Evolutionary conservation across 2,113 vertebrate species (phyloP), one percentile per base, ranked within the genome.

Genomic region (Anarrhichthys ocellatus): DNA sequence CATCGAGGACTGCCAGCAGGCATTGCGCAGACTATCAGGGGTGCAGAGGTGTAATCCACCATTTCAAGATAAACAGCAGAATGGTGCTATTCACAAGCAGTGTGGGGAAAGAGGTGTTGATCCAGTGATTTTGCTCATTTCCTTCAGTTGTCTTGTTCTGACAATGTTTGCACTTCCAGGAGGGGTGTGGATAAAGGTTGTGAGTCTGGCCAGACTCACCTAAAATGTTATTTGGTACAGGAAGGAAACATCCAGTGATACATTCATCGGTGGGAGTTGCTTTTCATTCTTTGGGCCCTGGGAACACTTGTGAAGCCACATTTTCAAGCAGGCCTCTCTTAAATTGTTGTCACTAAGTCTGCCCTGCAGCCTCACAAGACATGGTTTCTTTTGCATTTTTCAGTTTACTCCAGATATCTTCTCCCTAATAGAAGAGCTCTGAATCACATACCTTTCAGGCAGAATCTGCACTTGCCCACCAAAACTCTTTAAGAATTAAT

Each of bases 81-180:
- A 56, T 50, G 22, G 36, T 54, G 27, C 9, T 67, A 56, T 77
- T 13, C 36, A 50, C 11, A 29, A 22, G 38, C 46, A 24, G 7
- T 17, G 24, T 52, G 52, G 17, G 63, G 32, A 58, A 36, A 81
- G 29, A 71, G 42, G 67, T 73, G 71, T 56, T 54, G 7, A 78
- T 78, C 36, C 27, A 65, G 66, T 68, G 56, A 73, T 73, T 75
- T 75, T 80, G 36, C 44, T 82, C 73, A 84, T 87, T 83, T 74
- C 61, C 70, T 52, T 80, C 62, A 78, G 20, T 66, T 73, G 29
- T 84, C 69, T 42, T 8, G 1, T 56, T 81, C 83, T 34, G 24
- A 56, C 58, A 59, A 11, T 9, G 27, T 73, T 67, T 78, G 52
- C 74, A 77, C 67, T 83, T 83, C 67, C 2, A 15, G 18, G 9